phyloP scores from a whole-genome alignment of 2,113 vertebrate species.

The Zosterops hypoxanthus region DNA sequence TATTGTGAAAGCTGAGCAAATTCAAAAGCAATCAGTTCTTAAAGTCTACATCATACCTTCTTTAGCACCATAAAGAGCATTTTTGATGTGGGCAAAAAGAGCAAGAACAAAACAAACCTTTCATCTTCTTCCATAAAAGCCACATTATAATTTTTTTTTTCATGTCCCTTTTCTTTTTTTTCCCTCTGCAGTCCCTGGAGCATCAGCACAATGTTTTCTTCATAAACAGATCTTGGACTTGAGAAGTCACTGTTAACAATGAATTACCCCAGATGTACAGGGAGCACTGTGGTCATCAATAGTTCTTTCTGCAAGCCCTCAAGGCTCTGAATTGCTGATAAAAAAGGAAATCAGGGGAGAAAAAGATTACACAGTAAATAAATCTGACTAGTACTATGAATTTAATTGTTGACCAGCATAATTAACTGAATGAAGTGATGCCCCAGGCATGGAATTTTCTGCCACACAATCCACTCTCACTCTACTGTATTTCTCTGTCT shows the following conservation, averaged over 20 bases:
- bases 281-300: background rate
- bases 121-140: slow-evolving; percentile 58
- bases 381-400: slow-evolving; percentile 63
- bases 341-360: slow-evolving; percentile 10
- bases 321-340: slow-evolving; percentile 9
- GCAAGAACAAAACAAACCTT: slow-evolving; percentile 54
- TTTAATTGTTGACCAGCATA: slow-evolving; percentile 47
- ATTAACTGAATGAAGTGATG: background rate
- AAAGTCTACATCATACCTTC: background rate
- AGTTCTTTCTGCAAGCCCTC: background rate
- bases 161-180: slow-evolving; percentile 24
- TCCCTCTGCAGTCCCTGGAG: background rate
- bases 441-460: slow-evolving; percentile 1
- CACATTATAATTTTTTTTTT: slow-evolving; percentile 44
- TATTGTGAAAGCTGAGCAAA: slow-evolving; percentile 20
- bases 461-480: background rate
- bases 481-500: background rate
- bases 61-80: slow-evolving; percentile 53
- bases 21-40: slow-evolving; percentile 21
- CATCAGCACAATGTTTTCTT: slow-evolving; percentile 35
- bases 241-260: slow-evolving; percentile 50
- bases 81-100: slow-evolving; percentile 64
- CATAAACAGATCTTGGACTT: slow-evolving; percentile 44
- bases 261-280: background rate
- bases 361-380: slow-evolving; percentile 61